phyloP scores from a whole-genome alignment of 2,113 vertebrate genomes.

The Melierax canorus region DNA sequence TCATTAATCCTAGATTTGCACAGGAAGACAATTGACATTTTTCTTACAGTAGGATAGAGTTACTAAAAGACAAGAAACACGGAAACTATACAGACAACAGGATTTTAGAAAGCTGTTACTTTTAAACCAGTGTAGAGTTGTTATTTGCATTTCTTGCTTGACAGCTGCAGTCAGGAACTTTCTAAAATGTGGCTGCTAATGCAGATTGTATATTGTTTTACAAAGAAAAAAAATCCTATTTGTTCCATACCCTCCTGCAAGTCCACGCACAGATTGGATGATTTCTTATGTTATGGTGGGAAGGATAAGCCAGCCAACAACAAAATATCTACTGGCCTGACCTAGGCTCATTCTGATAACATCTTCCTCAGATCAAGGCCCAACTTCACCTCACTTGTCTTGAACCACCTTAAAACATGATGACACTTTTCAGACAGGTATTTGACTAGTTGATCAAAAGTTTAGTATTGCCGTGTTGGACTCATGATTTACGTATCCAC shows the following conservation, averaged over 20 bases:
- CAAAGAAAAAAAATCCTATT: background rate
- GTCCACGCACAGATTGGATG: accelerated
- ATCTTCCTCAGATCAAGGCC: background rate
- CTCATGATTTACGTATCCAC: background rate
- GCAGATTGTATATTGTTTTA: background rate
- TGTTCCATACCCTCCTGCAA: background rate
- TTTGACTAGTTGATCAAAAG: background rate
- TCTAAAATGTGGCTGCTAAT: background rate
- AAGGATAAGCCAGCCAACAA: background rate
- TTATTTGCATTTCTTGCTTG: slow-evolving; percentile 16
- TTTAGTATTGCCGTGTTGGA: background rate
- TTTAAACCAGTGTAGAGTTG: background rate
- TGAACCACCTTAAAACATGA: background rate
- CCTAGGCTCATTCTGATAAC: background rate
- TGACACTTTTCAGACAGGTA: background rate
- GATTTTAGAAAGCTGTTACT: slow-evolving; percentile 1
- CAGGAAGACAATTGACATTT: slow-evolving; percentile 18
- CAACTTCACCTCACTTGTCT: background rate
- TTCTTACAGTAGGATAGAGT: background rate
- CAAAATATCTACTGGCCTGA: background rate
- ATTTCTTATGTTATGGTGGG: background rate
- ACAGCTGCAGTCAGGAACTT: background rate
- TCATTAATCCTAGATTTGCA: slow-evolving; percentile 15
- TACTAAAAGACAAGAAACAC: slow-evolving; percentile 12
- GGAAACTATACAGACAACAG: background rate